Evolutionary conservation across 1,140 invertebrate genomes (phyloP).

Genomic region (Pemphigus obesinymphae): DNA sequence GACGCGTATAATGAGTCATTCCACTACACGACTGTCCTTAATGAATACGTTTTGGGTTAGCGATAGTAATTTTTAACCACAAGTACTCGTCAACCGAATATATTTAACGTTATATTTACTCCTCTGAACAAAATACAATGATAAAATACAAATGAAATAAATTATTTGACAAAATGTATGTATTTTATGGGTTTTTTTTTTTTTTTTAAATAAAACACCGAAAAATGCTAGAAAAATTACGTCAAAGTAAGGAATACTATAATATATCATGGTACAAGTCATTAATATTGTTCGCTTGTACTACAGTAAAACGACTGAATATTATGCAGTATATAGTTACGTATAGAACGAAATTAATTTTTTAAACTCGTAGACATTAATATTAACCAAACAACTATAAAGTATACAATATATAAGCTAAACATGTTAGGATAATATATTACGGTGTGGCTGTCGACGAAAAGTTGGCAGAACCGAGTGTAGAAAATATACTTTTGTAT

Average conservation of each 20-base stretch:
- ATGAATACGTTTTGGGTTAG: background rate
- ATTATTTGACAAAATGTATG: background rate
- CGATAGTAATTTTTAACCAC: background rate
- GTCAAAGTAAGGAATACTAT: background rate
- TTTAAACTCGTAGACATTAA: conserved; percentile 15
- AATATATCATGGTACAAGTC: background rate
- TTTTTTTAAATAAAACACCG: no score
- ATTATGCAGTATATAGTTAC: background rate
- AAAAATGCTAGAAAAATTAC: background rate
- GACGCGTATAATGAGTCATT: background rate
- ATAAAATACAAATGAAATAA: no score
- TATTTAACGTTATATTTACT: no score
- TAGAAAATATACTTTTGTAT: background rate
- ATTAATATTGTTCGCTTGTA: background rate
- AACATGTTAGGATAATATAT: background rate
- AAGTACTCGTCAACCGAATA: background rate
- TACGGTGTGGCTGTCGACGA: background rate
- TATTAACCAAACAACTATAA: conserved; percentile 7
- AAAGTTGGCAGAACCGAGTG: background rate
- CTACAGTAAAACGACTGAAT: background rate
- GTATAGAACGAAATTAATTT: background rate
- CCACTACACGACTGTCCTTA: background rate
- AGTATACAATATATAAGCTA: background rate
- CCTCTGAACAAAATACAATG: no score
- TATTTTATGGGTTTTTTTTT: no score